Percentiles rank a stretch among this genome's conserved stretches.
Conservation (phyloP, 2,797 vertebrate species). For the Pipistrellus kuhlii region DNA sequence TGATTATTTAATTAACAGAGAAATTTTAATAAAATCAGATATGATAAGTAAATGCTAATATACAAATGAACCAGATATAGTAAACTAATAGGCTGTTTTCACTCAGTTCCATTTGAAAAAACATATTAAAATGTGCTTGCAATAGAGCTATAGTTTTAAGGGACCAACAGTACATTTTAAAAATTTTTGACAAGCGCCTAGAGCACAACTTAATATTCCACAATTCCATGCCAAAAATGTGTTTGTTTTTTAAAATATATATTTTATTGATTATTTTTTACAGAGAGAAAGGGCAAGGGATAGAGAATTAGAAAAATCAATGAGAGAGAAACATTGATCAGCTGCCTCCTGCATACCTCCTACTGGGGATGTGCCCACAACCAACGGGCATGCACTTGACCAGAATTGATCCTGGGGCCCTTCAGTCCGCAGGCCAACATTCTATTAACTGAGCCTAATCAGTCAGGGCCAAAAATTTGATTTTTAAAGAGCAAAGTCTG, state of each 20-base stretch:
- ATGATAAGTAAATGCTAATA: not conserved
- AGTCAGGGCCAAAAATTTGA: not conserved
- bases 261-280: no score
- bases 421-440: no score
- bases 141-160: not conserved
- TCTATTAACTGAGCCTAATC: no score
- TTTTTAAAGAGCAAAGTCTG: conserved; percentile 44
- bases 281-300: no score
- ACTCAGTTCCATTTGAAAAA: not conserved
- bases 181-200: not conserved
- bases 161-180: not conserved
- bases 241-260: no score
- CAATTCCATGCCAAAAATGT: not conserved
- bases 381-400: no score
- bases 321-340: no score
- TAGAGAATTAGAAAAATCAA: no score
- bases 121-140: not conserved
- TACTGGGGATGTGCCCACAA: no score
- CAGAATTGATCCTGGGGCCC: no score
- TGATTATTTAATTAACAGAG: not conserved
- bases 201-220: not conserved
- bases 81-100: not conserved
- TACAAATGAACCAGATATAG: not conserved
- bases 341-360: no score
- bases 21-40: not conserved